These are phyloP conservation scores for Lagopus leucura DNA, from an alignment of 2,113 vertebrate species.

Conservation along the genomic window DNA sequence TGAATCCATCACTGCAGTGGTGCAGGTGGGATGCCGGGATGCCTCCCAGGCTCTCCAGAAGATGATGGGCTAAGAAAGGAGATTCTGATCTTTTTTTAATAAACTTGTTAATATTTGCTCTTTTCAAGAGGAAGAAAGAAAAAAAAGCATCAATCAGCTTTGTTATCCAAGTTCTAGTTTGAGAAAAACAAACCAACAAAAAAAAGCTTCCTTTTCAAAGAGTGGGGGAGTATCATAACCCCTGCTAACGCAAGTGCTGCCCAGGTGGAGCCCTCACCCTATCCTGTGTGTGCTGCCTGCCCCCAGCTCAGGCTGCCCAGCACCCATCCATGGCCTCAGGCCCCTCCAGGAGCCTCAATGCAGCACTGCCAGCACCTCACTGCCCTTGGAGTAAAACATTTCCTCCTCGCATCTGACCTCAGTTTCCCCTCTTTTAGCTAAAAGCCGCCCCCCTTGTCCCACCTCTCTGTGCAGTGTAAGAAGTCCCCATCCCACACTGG, in stretches of 20 bases:
- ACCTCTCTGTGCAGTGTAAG: no score
- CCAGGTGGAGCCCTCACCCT: neutral
- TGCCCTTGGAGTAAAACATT: no score
- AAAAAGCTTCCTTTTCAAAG: neutral
- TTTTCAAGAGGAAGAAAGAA: neutral
- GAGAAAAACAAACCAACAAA: neutral
- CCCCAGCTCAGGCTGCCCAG: no score
- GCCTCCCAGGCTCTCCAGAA: neutral
- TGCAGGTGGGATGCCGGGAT: neutral
- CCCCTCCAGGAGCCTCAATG: no score
- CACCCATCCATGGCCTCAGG: no score
- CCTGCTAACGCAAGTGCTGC: neutral
- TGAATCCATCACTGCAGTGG: neutral
- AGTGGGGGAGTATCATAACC: neutral
- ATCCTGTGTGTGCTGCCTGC: no score
- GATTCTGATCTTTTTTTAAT: neutral
- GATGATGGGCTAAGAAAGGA: neutral
- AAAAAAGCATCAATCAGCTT: neutral
- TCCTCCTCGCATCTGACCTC: no score
- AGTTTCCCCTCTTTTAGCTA: no score
- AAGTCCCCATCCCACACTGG: no score
- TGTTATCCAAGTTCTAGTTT: neutral
- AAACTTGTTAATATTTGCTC: neutral
- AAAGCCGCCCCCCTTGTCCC: no score
- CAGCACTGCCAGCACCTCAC: no score